A percentile compares a stretch with the other conserved stretches of the same genome.
phyloP scores from a whole-genome alignment of 2,113 vertebrate species.

The Tragelaphus buxtoni region DNA sequence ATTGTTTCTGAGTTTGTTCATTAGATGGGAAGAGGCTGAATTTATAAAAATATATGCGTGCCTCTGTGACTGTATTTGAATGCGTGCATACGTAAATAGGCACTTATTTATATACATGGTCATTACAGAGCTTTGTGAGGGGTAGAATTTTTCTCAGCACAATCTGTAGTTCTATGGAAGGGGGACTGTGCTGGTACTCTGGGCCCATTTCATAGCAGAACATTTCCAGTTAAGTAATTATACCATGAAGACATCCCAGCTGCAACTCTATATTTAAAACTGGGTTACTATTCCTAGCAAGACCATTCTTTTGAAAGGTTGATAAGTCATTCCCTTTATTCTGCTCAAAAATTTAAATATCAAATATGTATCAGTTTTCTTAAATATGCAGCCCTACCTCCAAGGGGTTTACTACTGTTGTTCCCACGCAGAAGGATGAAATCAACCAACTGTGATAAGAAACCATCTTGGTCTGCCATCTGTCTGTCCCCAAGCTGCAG shows the following conservation, averaged over 20 bases:
- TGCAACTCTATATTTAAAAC: slow-evolving; percentile 38
- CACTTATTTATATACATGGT: slow-evolving; percentile 26
- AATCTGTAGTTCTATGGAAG: not conserved
- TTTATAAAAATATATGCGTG: not conserved
- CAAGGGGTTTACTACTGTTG: not conserved
- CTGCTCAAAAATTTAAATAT: not conserved
- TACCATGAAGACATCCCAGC: not conserved
- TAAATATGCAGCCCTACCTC: not conserved
- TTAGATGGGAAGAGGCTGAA: not conserved
- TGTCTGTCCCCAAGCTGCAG: not conserved
- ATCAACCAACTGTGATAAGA: not conserved
- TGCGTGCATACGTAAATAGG: not conserved
- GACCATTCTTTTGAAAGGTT: slow-evolving; percentile 42
- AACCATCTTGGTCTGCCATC: not conserved
- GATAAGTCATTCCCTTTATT: slow-evolving; percentile 34
- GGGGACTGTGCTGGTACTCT: not conserved
- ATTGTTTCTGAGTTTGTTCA: not conserved
- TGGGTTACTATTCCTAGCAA: slow-evolving; percentile 36
- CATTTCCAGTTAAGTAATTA: slow-evolving; percentile 1
- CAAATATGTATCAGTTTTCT: not conserved
- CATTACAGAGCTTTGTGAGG: not conserved
- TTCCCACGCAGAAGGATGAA: fast-evolving
- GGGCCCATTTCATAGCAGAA: not conserved
- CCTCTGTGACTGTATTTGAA: not conserved
- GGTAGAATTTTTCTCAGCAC: not conserved